phyloP scores from a whole-genome alignment of 2,797 vertebrate genomes.

The Pelobates cultripes region DNA sequence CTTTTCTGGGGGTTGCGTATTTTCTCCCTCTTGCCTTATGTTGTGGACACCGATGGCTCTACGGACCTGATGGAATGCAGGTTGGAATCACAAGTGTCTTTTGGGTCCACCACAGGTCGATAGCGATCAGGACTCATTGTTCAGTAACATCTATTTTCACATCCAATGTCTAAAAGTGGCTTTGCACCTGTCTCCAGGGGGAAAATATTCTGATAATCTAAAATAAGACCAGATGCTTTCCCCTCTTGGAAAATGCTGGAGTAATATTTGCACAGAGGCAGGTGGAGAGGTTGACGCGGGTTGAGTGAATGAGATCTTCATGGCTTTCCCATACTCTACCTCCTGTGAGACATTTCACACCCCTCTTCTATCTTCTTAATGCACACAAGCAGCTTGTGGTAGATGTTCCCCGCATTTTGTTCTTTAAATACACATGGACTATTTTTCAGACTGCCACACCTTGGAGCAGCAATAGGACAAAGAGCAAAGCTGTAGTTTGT shows the following conservation, averaged over 20 bases:
- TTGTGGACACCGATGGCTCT: background rate
- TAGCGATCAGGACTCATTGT: constrained; percentile 30
- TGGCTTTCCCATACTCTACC: constrained; percentile 16
- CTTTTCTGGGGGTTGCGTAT: too few species aligned
- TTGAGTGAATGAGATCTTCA: constrained; percentile 42
- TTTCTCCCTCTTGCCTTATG: too few species aligned
- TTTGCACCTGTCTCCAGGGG: constrained; percentile 64
- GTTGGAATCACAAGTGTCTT: background rate
- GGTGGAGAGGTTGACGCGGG: constrained; percentile 26
- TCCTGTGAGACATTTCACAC: constrained; percentile 28
- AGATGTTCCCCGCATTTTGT: constrained; percentile 3
- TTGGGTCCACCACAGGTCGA: background rate
- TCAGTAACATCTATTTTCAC: constrained; percentile 62
- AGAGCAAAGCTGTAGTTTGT: background rate
- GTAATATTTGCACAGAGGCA: constrained; percentile 34
- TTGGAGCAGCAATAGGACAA: background rate
- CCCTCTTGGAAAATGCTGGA: constrained; percentile 57
- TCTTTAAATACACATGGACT: background rate
- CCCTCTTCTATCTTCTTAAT: constrained; percentile 19
- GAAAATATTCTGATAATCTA: constrained; percentile 69
- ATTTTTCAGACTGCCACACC: background rate
- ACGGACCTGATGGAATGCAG: background rate
- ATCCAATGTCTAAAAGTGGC: constrained; percentile 61
- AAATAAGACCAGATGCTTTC: constrained; percentile 71
- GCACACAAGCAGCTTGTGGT: constrained; percentile 2